phyloP scores from a whole-genome alignment of 2,888 invertebrate species.

The Idaea aversata region DNA sequence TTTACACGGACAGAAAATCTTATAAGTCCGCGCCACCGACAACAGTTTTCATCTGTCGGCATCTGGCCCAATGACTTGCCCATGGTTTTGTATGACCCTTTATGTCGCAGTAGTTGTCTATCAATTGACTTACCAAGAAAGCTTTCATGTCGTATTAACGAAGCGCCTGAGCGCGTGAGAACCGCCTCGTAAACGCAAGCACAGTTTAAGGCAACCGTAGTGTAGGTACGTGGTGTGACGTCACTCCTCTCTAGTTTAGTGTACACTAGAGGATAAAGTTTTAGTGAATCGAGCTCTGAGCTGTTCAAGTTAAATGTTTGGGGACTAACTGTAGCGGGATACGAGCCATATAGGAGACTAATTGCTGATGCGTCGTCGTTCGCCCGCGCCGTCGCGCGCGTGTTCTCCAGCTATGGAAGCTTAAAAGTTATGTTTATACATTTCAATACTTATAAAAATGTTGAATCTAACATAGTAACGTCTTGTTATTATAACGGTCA shows the following conservation, averaged over 20 bases:
- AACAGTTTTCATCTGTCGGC: too few species aligned
- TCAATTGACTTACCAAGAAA: neutral
- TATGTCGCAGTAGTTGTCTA: neutral
- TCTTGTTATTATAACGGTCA: too few species aligned
- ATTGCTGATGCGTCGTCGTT: neutral
- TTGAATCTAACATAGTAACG: too few species aligned
- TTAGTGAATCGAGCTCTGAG: neutral
- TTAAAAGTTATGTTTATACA: too few species aligned
- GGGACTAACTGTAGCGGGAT: neutral
- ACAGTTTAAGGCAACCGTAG: neutral
- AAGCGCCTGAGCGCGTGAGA: neutral
- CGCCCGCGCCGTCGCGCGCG: too few species aligned
- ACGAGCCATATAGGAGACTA: neutral
- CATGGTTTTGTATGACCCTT: neutral
- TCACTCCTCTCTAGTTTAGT: neutral
- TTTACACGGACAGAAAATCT: too few species aligned
- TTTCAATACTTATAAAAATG: too few species aligned
- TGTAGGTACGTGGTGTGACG: neutral
- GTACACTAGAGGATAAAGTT: neutral
- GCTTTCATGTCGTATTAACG: neutral
- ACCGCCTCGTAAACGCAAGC: neutral
- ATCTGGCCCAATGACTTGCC: too few species aligned
- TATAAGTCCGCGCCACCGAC: too few species aligned
- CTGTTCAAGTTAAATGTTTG: neutral
- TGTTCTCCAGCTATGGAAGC: too few species aligned